Evolutionary conservation across 2,797 vertebrate genomes (phyloP).

Genomic region (Sebastes iracundus): DNA sequence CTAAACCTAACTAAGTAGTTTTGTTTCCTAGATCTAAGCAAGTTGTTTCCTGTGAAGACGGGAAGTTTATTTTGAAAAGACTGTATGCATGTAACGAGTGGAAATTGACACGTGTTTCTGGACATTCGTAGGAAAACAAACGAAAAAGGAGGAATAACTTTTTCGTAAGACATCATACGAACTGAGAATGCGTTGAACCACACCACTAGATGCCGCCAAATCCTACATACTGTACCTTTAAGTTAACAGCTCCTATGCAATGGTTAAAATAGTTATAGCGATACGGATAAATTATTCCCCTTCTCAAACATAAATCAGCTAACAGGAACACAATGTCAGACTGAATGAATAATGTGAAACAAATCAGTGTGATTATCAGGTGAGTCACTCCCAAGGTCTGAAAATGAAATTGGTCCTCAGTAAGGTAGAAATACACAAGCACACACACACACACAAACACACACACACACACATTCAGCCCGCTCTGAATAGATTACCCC

Average conservation of each 20-base stretch:
- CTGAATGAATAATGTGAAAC: not conserved
- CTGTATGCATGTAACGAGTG: no score
- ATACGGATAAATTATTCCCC: fast-evolving
- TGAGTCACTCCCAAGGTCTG: not conserved
- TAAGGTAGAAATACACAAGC: not conserved
- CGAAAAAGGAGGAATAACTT: fast-evolving
- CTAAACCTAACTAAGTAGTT: no score
- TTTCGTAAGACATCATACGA: no score
- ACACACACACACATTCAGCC: not conserved
- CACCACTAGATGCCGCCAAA: no score
- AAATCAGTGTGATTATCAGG: not conserved
- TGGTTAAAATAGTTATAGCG: not conserved
- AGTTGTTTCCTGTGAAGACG: no score
- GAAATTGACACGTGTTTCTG: no score
- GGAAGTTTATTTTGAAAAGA: no score
- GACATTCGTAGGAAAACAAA: no score
- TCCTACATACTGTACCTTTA: no score
- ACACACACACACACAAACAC: not conserved
- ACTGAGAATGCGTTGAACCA: no score
- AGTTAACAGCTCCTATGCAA: not conserved
- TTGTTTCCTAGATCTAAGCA: no score
- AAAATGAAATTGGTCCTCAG: not conserved
- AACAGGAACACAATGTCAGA: not conserved
- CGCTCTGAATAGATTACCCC: not conserved
- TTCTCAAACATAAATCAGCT: not conserved